A percentile compares a stretch with the other conserved stretches of the same genome.
phyloP scores from a whole-genome alignment of 2,113 vertebrate genomes.

The Malurus alboscapulatus region DNA sequence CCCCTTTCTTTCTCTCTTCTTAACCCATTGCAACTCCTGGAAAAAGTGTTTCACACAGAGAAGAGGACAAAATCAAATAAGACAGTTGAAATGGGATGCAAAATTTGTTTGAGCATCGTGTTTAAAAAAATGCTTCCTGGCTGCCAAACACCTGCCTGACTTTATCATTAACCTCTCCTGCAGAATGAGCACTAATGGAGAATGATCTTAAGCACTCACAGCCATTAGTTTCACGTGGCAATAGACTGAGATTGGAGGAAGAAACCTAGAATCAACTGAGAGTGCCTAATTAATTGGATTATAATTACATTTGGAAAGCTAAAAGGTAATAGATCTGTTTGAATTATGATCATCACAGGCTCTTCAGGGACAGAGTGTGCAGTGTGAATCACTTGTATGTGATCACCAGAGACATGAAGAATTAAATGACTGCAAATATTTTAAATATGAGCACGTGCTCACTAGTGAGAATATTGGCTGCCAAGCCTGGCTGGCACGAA shows the following conservation, averaged over 20 bases:
- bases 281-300: slow-evolving; percentile 68
- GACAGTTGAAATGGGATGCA: background rate
- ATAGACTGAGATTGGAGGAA: slow-evolving; percentile 15
- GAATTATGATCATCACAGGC: slow-evolving; percentile 51
- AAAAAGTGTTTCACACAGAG: background rate
- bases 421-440: slow-evolving; percentile 57
- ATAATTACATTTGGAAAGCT: slow-evolving; percentile 68
- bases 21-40: background rate
- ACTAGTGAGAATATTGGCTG: slow-evolving; percentile 4
- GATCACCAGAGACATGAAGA: slow-evolving; percentile 43
- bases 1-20: background rate
- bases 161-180: background rate
- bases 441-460: slow-evolving; percentile 52
- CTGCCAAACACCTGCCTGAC: background rate
- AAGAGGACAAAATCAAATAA: background rate
- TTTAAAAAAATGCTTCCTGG: background rate
- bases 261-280: slow-evolving; percentile 54
- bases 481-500: background rate
- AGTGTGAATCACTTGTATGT: slow-evolving; percentile 24
- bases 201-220: background rate
- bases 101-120: background rate
- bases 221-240: background rate
- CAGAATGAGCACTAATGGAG: background rate
- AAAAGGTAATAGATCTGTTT: slow-evolving; percentile 64
- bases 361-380: slow-evolving; percentile 52